These are phyloP conservation scores for Petromus typicus DNA, from an alignment of 2,113 vertebrate genomes.

Conservation along the genomic window DNA sequence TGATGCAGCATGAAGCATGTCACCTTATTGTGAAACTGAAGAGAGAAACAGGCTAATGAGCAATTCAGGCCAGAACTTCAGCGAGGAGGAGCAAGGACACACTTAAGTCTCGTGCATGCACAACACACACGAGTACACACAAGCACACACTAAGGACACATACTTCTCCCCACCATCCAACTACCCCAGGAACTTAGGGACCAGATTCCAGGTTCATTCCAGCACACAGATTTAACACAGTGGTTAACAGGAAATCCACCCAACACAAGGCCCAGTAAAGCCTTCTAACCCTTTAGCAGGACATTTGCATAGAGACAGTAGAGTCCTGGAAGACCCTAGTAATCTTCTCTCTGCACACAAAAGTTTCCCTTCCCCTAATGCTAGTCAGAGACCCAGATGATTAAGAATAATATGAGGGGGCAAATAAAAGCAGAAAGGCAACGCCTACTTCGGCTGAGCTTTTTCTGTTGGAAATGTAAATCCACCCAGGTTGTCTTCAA, in stretches of 20 bases:
- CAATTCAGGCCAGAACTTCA: background rate
- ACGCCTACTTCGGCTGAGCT: background rate
- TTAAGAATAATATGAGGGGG: background rate
- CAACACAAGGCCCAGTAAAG: background rate
- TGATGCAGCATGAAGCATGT: conserved; percentile 99
- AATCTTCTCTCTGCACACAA: background rate
- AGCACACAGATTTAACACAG: background rate
- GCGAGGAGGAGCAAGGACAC: background rate
- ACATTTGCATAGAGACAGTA: background rate
- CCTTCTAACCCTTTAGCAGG: background rate
- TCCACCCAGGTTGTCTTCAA: background rate
- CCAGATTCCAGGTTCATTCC: background rate
- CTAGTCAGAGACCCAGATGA: background rate
- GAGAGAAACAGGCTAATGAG: conserved; percentile 60
- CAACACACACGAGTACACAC: no score
- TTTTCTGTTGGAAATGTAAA: background rate
- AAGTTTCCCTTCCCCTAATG: background rate
- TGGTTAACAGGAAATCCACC: background rate
- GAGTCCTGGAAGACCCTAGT: background rate
- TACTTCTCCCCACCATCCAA: background rate
- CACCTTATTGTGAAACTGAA: conserved; percentile 99
- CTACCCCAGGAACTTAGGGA: background rate
- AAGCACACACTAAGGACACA: background rate
- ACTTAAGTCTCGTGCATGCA: no score
- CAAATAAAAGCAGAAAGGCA: background rate